These are phyloP conservation scores for Benthosema pterotum DNA, from an alignment of 2,797 vertebrate genomes.

Conservation along the genomic window DNA sequence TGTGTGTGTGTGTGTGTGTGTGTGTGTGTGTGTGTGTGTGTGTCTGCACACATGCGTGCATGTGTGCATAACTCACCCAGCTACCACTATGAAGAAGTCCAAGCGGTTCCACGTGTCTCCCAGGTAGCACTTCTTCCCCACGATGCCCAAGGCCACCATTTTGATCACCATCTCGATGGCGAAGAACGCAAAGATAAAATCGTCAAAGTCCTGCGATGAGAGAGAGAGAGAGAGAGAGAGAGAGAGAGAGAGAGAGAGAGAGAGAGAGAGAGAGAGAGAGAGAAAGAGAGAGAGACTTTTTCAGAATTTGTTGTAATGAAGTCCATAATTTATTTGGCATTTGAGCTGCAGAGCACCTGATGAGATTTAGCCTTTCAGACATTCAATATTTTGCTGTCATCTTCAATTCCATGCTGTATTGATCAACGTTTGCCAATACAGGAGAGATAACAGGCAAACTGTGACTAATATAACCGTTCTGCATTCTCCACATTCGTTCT, in stretches of 20 bases:
- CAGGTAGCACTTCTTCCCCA: constrained; percentile 98
- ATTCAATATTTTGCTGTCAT: too few species aligned
- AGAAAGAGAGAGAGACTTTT: constrained; percentile 3
- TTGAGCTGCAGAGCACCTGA: too few species aligned
- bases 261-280: constrained; percentile 7
- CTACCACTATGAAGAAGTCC: constrained; percentile 97
- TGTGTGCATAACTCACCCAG: constrained; percentile 85
- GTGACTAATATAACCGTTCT: too few species aligned
- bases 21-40: constrained; percentile 13
- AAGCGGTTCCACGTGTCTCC: constrained; percentile 98
- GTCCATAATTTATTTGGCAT: too few species aligned
- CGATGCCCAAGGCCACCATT: constrained; percentile 97
- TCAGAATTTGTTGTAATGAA: too few species aligned
- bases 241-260: background rate
- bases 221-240: constrained; percentile 5
- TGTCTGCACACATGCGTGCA: background rate
- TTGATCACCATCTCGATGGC: constrained; percentile 98
- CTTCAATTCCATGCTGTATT: too few species aligned
- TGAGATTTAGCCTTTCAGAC: too few species aligned
- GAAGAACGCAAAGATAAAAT: constrained; percentile 99
- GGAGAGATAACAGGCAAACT: too few species aligned
- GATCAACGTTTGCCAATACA: too few species aligned
- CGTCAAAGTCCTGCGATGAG: constrained; percentile 86
- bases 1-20: constrained; percentile 17
- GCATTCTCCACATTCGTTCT: too few species aligned